Conservation (phyloP, 2,888 invertebrate genomes). For the Tenodera sinensis region DNA sequence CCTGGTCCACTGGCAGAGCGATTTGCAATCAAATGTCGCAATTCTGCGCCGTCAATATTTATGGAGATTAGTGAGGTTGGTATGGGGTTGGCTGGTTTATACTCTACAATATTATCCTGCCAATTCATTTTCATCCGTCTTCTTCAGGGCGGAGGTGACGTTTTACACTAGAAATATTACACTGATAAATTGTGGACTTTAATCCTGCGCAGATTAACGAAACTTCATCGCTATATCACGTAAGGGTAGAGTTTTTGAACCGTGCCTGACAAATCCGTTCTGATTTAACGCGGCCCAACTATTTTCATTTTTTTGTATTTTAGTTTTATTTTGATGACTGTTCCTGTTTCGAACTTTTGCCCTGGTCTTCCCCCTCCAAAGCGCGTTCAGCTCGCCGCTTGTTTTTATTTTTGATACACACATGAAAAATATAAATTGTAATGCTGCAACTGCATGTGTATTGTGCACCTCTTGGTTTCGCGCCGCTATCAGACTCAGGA, state of each 20-base stretch:
- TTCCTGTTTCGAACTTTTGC: not conserved
- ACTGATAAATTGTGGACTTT: not conserved
- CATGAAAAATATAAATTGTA: conserved; percentile 15
- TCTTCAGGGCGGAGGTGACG: not conserved
- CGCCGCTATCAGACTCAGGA: not conserved
- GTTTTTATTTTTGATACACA: conserved; percentile 7
- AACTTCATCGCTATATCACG: not conserved
- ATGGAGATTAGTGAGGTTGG: not conserved
- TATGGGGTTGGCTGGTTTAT: not conserved
- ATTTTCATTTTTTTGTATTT: not conserved
- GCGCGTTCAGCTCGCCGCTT: not conserved
- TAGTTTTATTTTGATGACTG: not conserved
- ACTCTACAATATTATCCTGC: not conserved
- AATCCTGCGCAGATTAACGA: not conserved
- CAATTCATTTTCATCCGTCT: not conserved
- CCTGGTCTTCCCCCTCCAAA: not conserved
- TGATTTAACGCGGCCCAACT: conserved; percentile 1
- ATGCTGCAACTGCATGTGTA: not conserved
- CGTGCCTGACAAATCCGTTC: conserved; percentile 5
- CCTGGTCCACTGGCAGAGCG: not conserved
- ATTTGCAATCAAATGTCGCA: not conserved
- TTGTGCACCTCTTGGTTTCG: not conserved
- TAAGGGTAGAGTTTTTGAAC: not conserved
- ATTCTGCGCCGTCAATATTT: not conserved
- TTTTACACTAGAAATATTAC: not conserved